A percentile compares a stretch with the other conserved stretches of the same genome.
Conservation (phyloP, 2,888 invertebrate genomes). For the Ariolimax columbianus region DNA sequence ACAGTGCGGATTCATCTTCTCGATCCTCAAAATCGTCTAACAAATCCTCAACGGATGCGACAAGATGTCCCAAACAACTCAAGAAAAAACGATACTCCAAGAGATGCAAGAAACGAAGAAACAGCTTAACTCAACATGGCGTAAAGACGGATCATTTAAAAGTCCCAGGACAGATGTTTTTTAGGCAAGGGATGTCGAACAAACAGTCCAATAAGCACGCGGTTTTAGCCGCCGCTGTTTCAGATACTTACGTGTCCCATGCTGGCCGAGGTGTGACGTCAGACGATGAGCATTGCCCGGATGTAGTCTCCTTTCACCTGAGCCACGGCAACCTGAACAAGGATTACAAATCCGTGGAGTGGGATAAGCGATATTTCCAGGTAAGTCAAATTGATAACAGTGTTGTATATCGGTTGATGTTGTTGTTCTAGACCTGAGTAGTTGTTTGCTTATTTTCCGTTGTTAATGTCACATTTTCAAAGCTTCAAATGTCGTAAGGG, state of each 20-base stretch:
- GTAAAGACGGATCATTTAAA: constrained; percentile 6
- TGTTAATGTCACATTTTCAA: too few species aligned
- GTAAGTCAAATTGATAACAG: constrained; percentile 26
- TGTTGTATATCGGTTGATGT: too few species aligned
- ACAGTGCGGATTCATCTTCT: not conserved
- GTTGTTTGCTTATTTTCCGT: too few species aligned
- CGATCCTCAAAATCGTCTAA: not conserved
- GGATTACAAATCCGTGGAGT: constrained; percentile 66
- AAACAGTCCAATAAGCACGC: not conserved
- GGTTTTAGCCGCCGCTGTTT: constrained; percentile 1
- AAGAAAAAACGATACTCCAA: constrained; percentile 45
- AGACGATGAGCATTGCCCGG: not conserved
- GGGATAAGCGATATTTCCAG: constrained; percentile 69
- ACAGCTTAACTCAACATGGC: constrained; percentile 12
- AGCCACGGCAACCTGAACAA: constrained; percentile 53
- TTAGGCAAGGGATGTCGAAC: not conserved
- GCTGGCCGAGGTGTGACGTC: constrained; percentile 3
- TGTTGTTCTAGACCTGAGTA: too few species aligned
- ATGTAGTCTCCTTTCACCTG: constrained; percentile 36
- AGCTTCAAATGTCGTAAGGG: too few species aligned
- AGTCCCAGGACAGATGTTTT: constrained; percentile 3
- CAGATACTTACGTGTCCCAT: constrained; percentile 44
- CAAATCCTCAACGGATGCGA: not conserved
- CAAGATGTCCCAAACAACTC: not conserved
- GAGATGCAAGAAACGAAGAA: constrained; percentile 32